Conservation (phyloP, 1,140 invertebrate species). For the Paraescarpia echinospica region DNA sequence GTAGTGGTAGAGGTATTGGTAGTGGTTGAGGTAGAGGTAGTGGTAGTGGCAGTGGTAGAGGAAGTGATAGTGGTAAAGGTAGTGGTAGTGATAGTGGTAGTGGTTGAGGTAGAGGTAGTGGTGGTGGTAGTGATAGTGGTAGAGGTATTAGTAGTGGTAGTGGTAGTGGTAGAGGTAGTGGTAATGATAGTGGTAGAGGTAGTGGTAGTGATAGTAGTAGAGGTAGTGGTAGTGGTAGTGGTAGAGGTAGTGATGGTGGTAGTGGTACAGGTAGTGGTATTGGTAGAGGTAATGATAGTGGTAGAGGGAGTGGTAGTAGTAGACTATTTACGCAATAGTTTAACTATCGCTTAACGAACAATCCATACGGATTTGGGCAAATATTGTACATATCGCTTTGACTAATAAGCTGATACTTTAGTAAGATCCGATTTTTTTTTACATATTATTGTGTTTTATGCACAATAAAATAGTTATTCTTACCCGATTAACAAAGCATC, state of each 20-base stretch:
- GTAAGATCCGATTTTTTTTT: neutral
- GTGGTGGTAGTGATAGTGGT: too few relatives aligned
- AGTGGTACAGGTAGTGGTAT: neutral
- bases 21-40: neutral
- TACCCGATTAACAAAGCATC: too few relatives aligned
- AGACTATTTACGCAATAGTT: too few relatives aligned
- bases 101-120: neutral
- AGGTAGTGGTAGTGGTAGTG: neutral
- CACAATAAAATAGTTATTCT: too few relatives aligned
- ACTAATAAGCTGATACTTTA: too few relatives aligned
- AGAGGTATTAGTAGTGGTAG: neutral
- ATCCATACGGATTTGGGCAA: neutral
- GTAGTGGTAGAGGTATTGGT: neutral
- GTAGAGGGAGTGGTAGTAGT: too few relatives aligned
- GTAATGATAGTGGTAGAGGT: neutral
- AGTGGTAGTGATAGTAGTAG: too few relatives aligned
- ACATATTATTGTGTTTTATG: neutral
- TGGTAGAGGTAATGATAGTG: too few relatives aligned
- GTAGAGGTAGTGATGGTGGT: neutral
- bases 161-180: neutral
- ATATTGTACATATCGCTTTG: neutral
- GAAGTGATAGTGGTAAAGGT: neutral
- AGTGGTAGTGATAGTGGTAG: neutral
- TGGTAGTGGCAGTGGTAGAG: too few relatives aligned
- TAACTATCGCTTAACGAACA: too few relatives aligned